These are phyloP conservation scores for Anabacerthia variegaticeps DNA, from an alignment of 2,797 vertebrate species.

Conservation along the genomic window DNA sequence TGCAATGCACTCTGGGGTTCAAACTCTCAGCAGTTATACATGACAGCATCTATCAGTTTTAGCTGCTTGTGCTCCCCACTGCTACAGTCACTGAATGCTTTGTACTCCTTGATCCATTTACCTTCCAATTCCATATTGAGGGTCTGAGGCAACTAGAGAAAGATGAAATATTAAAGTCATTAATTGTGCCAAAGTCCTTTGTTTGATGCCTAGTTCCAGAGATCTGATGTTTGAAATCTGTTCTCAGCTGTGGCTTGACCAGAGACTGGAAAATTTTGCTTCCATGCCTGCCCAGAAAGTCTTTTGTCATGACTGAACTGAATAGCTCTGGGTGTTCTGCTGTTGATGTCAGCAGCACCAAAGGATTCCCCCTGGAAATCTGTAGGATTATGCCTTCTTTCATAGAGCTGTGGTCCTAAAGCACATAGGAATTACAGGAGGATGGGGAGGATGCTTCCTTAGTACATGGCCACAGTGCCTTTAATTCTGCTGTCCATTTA, in stretches of 20 bases:
- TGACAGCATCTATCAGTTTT: conserved; percentile 1
- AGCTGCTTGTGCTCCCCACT: background rate
- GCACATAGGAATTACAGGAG: background rate
- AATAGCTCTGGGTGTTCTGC: background rate
- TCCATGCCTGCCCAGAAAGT: background rate
- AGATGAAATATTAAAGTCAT: background rate
- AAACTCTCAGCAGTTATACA: background rate
- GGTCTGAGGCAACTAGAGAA: background rate
- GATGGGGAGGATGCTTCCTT: background rate
- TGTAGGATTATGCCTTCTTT: background rate
- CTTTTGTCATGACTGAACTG: background rate
- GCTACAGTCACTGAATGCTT: background rate
- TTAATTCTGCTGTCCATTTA: background rate
- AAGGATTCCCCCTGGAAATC: background rate
- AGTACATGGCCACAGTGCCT: background rate
- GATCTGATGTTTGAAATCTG: background rate
- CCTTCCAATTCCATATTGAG: background rate
- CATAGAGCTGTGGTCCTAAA: background rate
- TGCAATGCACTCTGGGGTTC: background rate
- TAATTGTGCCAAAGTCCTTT: background rate
- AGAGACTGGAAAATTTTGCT: background rate
- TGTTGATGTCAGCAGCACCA: background rate
- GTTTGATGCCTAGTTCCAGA: background rate
- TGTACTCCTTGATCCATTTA: background rate
- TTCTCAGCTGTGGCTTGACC: background rate